A percentile compares a stretch with the other conserved stretches of the same genome.
Conservation (phyloP, 2,888 invertebrate genomes). For the Monopis laevigella region DNA sequence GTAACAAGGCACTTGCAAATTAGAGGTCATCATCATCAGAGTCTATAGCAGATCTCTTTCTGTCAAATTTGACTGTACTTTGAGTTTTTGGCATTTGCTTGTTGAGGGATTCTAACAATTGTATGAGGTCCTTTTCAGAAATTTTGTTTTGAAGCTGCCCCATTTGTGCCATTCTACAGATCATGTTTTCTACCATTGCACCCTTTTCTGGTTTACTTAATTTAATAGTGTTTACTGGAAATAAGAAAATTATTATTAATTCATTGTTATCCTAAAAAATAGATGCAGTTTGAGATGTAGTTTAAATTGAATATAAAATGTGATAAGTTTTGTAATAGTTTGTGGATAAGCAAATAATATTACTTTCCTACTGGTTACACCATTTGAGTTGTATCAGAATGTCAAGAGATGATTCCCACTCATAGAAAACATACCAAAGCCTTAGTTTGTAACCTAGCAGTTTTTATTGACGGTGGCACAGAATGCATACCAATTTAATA, state of each 20-base stretch:
- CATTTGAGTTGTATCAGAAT: too few relatives aligned
- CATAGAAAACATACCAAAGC: too few relatives aligned
- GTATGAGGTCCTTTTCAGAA: conserved; percentile 85
- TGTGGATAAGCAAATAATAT: too few relatives aligned
- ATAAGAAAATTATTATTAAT: too few relatives aligned
- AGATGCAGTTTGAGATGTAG: conserved; percentile 1
- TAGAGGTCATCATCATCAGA: conserved; percentile 78
- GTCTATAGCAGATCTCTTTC: conserved; percentile 87
- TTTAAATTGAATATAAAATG: not conserved
- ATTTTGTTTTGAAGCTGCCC: conserved; percentile 89
- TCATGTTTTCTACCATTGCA: conserved; percentile 92
- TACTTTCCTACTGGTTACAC: too few relatives aligned
- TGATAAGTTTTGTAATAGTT: not conserved
- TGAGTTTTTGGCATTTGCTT: conserved; percentile 81
- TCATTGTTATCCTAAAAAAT: conserved; percentile 1
- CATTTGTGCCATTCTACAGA: conserved; percentile 92
- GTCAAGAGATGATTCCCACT: too few relatives aligned
- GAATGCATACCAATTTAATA: too few relatives aligned
- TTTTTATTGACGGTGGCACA: too few relatives aligned
- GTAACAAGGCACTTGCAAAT: too few relatives aligned
- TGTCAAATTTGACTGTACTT: conserved; percentile 89
- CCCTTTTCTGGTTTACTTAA: conserved; percentile 97
- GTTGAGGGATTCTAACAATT: conserved; percentile 85
- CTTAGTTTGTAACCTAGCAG: too few relatives aligned
- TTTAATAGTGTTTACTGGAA: conserved; percentile 91